Evolutionary conservation across 2,888 invertebrate species (phyloP).

Genomic region (Plebejus melissa): DNA sequence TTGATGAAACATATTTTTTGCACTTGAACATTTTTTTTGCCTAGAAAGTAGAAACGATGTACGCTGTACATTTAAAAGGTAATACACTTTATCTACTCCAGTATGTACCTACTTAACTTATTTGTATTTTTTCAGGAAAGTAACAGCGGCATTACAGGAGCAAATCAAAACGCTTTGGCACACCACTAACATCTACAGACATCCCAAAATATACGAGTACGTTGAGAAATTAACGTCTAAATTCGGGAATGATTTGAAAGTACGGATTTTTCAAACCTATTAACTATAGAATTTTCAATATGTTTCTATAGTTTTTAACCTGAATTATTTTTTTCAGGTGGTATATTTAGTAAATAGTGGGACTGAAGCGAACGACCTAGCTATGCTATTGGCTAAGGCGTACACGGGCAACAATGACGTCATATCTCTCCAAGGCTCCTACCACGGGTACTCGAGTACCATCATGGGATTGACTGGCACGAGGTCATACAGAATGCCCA

Average conservation of each 20-base stretch:
- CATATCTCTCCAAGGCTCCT: slow-evolving; percentile 91
- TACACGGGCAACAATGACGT: slow-evolving; percentile 92
- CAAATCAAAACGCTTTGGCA: slow-evolving; percentile 94
- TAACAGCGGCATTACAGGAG: slow-evolving; percentile 86
- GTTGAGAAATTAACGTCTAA: slow-evolving; percentile 88
- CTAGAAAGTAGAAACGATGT: no score
- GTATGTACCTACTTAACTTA: not conserved
- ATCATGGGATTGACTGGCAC: slow-evolving; percentile 90
- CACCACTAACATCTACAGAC: slow-evolving; percentile 94
- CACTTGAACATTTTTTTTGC: no score
- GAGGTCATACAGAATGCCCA: slow-evolving; percentile 87
- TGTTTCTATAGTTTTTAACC: no score
- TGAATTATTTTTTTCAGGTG: slow-evolving; percentile 72
- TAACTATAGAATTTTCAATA: no score
- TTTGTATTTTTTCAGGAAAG: slow-evolving; percentile 81
- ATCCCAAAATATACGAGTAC: slow-evolving; percentile 94
- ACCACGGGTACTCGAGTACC: slow-evolving; percentile 94
- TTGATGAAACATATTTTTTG: no score
- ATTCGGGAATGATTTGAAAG: slow-evolving; percentile 92
- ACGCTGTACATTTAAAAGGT: no score
- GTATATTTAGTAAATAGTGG: slow-evolving; percentile 98
- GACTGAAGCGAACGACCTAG: slow-evolving; percentile 98
- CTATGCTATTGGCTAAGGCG: slow-evolving; percentile 90
- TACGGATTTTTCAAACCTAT: slow-evolving; percentile 44
- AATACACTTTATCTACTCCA: no score